A percentile compares a stretch with the other conserved stretches of the same genome.
phyloP scores from a whole-genome alignment of 2,113 vertebrate genomes.

The Arothron firmamentum region DNA sequence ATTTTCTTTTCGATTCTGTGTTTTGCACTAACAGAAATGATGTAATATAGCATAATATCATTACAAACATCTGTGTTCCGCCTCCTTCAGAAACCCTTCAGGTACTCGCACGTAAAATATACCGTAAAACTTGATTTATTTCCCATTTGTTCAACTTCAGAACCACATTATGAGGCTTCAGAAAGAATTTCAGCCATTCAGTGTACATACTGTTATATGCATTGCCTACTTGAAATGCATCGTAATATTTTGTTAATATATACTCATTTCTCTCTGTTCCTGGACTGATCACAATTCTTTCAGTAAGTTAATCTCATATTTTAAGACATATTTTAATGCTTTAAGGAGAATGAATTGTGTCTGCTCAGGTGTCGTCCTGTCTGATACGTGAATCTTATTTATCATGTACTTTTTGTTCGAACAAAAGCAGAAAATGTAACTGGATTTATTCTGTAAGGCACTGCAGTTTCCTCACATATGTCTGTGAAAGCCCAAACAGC shows the following conservation, averaged over 20 bases:
- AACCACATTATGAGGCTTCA: slow-evolving; percentile 6
- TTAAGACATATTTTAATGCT: slow-evolving; percentile 18
- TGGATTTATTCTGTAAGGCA: slow-evolving; percentile 21
- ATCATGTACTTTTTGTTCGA: slow-evolving; percentile 26
- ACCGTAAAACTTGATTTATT: too few species aligned
- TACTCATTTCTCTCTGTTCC: slow-evolving; percentile 19
- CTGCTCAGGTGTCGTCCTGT: slow-evolving; percentile 25
- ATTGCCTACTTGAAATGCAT: slow-evolving; percentile 23
- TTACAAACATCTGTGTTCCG: not conserved
- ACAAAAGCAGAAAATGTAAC: slow-evolving; percentile 8
- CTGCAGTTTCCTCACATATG: slow-evolving; percentile 53
- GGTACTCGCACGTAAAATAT: slow-evolving; percentile 17
- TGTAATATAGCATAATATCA: slow-evolving; percentile 57
- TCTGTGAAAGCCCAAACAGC: slow-evolving; percentile 63
- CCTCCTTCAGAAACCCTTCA: slow-evolving; percentile 35
- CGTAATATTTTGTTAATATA: slow-evolving; percentile 10
- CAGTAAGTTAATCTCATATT: slow-evolving; percentile 21
- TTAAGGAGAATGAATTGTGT: slow-evolving; percentile 21
- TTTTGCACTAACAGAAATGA: slow-evolving; percentile 55
- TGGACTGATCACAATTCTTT: slow-evolving; percentile 45
- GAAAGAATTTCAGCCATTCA: slow-evolving; percentile 16
- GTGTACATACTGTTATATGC: slow-evolving; percentile 24
- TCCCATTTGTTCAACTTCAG: too few species aligned
- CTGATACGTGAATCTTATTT: slow-evolving; percentile 42
- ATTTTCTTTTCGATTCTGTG: slow-evolving; percentile 64